Base-by-base conservation (phyloP, 2,888 invertebrate species). In the Watsonalla cultraria region DNA sequence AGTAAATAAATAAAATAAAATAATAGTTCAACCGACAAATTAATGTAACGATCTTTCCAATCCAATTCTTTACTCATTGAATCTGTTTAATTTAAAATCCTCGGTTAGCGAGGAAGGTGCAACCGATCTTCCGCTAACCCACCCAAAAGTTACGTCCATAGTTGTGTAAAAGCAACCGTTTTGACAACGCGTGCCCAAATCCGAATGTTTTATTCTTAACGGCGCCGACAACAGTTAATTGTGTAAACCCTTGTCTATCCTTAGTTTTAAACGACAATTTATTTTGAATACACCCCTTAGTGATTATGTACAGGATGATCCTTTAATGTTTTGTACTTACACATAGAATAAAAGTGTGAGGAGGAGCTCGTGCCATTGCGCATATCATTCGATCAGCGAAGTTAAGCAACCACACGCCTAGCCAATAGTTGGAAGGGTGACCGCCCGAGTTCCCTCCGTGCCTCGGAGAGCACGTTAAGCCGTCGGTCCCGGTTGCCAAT, bases 121-220 rank as follows among this genome's bases (percentile, higher is more conserved):
- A 60, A 62, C 61, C 56, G 55, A 60, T 49, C 67, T 52, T 53
- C 54, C 55, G 59, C 60, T 66, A 66, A 59, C 67, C 65, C 58
- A 66, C 69, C 66, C 65, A 75, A 73, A n/a, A 78, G 73, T 76
- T 72, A 74, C 60, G 62, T 60, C 58, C 39, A 14, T 37, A 62
- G 67, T 74, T 74, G 66, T 71, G 65, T 51, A 57, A 54, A 54
- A 63, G 59, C 62, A 59, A 61, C 62, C 61, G 56, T 63, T 68
- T 62, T 69, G 70, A 72, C 68, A 66, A 66, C 65, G 70, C 70
- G 51, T 72, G 63, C 63, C 72, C 70, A 76, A 81, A 80, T 83
- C 78, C 76, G 74, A 81, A 81, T 78, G 81, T 82, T 86, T 87
- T 87, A 90, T 90, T 90, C 89, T 89, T 89, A 83, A 84, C 78